A percentile compares a stretch with the other conserved stretches of the same genome.
Conservation (phyloP, 2,888 invertebrate species). For the Archips crataeganus region DNA sequence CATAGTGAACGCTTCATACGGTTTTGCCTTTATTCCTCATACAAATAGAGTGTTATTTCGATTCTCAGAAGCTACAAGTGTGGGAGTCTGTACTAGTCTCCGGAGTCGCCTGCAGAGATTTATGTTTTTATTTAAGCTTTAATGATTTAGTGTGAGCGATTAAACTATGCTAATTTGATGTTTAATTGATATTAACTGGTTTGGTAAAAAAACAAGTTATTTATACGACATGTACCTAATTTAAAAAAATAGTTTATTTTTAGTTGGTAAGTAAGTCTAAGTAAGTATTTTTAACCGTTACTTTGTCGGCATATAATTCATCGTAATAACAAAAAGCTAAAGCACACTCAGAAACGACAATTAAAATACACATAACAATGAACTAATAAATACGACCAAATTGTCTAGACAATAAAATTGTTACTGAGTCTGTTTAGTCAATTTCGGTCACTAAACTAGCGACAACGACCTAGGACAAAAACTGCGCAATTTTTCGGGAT, state of each 20-base stretch:
- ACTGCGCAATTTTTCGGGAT: no score
- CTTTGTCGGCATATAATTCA: not conserved
- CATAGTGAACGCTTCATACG: constrained; percentile 49
- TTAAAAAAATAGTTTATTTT: not conserved
- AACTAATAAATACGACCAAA: no score
- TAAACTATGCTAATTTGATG: constrained; percentile 81
- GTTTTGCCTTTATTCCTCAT: constrained; percentile 54
- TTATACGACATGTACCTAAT: not conserved
- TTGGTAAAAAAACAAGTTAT: constrained; percentile 13
- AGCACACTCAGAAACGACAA: no score
- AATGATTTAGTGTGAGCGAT: constrained; percentile 80
- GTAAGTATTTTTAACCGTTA: not conserved
- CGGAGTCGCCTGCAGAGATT: constrained; percentile 75
- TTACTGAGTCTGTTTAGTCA: no score
- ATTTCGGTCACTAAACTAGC: no score
- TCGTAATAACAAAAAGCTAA: no score
- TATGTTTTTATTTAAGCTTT: constrained; percentile 85
- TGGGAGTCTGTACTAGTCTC: constrained; percentile 83
- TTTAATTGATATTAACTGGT: constrained; percentile 67
- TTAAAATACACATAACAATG: no score
- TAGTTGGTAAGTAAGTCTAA: not conserved
- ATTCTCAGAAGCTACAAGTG: constrained; percentile 55
- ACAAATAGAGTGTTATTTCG: constrained; percentile 63
- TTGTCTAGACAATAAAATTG: no score
- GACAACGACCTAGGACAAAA: no score